Base-by-base conservation (phyloP, 2,113 vertebrate genomes). In the Coptodon rendalli region DNA sequence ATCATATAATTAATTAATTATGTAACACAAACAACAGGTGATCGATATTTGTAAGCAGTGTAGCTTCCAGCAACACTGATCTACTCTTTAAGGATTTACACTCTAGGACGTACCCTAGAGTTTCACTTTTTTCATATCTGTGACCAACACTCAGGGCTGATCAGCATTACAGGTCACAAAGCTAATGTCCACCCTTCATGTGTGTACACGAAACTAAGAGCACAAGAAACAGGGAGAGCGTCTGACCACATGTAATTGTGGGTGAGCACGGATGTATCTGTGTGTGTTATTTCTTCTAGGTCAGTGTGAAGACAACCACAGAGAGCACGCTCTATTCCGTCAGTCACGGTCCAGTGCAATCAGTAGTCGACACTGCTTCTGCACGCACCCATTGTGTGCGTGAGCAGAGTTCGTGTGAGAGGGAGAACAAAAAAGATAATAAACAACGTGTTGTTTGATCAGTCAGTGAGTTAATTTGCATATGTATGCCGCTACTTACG, bases 291-390 rank as follows among this genome's bases (percentile, higher is more conserved):
- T 82, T 89, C 89, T 88, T 93, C 89, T 93, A 83, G 93, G 93
- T 94, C 92, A 93, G 86, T 85, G 83, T 94, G 91, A 93, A 94
- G 89, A 92, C 87, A 88, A 86, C 86, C 91, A 83, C 81, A 91
- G 87, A 93, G 92, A 92, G 86, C 88, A 68, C 83, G 85, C 90
- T 92, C 89, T 92, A 89, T 91, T 92, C 89, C 87, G 83, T 87
- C 66, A 71, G 88, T 93, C 93, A 95, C 85, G 91, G 85, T 94
- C 88, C 88, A 87, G 56, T 94, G 91, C 91, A 56, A 86, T 89
- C 90, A 92, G 91, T 87, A 93, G 89, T 89, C 83, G 63, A 56
- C 89, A 87, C 80, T 48, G 81, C 45, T 31, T 54, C 90, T 86
- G 90, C 87, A 90, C 36, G 52, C 83, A 87, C 63, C 63, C 79